Percentiles rank a stretch among this genome's conserved stretches.
These are phyloP conservation scores for Pelochelys cantorii DNA, from an alignment of 2,797 vertebrate species.

Conservation along the genomic window DNA sequence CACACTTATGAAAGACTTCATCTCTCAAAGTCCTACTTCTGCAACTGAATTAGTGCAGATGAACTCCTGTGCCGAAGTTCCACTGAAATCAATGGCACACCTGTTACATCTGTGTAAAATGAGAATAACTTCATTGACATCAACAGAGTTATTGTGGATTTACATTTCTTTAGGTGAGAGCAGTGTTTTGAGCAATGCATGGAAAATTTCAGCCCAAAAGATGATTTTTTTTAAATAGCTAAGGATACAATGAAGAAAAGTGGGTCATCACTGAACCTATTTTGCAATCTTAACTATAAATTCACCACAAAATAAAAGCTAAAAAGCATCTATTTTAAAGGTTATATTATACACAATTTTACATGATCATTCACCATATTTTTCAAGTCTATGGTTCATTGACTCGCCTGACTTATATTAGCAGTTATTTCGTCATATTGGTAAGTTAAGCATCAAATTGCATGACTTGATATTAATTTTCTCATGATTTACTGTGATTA, in stretches of 20 bases:
- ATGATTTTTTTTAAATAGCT: conserved; percentile 24
- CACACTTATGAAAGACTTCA: not conserved
- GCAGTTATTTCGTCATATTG: conserved; percentile 51
- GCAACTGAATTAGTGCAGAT: not conserved
- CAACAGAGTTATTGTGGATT: not conserved
- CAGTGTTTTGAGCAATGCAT: conserved; percentile 18
- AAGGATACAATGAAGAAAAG: conserved; percentile 42
- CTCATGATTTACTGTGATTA: conserved; percentile 72
- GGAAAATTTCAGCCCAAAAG: conserved; percentile 55
- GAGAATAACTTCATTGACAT: not conserved
- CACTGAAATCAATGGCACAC: not conserved
- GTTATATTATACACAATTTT: conserved; percentile 38
- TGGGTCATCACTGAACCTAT: conserved; percentile 53
- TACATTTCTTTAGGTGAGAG: conserved; percentile 35
- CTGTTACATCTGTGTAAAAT: conserved; percentile 6
- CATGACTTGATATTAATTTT: conserved; percentile 64
- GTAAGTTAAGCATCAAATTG: conserved; percentile 64
- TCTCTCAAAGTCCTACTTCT: conserved; percentile 16
- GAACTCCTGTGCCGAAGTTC: not conserved
- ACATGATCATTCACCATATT: conserved; percentile 60
- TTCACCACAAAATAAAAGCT: conserved; percentile 52
- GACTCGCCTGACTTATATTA: conserved; percentile 51
- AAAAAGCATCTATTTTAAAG: conserved; percentile 59
- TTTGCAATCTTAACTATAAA: conserved; percentile 53
- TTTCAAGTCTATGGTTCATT: conserved; percentile 61